Base-by-base conservation (phyloP, 2,113 vertebrate genomes). In the Centropristis striata region DNA sequence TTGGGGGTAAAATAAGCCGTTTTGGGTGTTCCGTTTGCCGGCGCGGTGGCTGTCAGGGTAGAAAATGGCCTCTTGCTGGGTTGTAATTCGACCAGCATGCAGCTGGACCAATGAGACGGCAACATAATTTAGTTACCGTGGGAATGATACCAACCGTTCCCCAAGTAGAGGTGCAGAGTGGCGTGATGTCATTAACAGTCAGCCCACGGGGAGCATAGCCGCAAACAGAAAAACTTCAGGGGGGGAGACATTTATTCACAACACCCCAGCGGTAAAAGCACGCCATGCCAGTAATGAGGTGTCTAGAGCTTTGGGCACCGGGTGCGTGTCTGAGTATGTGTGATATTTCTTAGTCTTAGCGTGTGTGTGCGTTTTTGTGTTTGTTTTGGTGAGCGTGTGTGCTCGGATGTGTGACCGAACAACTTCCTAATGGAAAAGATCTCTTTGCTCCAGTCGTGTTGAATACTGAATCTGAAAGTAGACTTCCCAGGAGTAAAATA, bases 151-250 rank as follows among this genome's bases (percentile, higher is more conserved):
- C 72, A 78, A 88, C 28, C 44, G 64, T 61, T 80, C 84, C 73
- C 86, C 15, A 36, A 71, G 75, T 73, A 36, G 57, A 50, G 67
- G 82, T 70, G 71, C 82, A 82, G 84, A 74, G 64, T 66, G 81
- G 77, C 61, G 32, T 84, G 80, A 85, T 89, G 89, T 83, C 87
- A 90, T 88, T 90, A 93, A 70, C 46, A 80, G 75, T 86, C 81
- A 28, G 50, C 82, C 87, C 68, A 70, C 59, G 20, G 91, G 89
- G 80, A 84, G 57, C 51, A 55, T 42, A 67, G 74, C 66, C 18
- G 46, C 65, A 79, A 83, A 83, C 71, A 83, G 81, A 68, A 79
- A 82, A 64, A 70, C 59, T 71, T 86, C 27, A 12, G 28, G 74
- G 74, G 73, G 71, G 78, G 54, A 42, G 42, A 49, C 54, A 81